These are phyloP conservation scores for Palythoa caribaeorum DNA, from an alignment of 92 coral and sea anemone species.

Conservation along the genomic window DNA sequence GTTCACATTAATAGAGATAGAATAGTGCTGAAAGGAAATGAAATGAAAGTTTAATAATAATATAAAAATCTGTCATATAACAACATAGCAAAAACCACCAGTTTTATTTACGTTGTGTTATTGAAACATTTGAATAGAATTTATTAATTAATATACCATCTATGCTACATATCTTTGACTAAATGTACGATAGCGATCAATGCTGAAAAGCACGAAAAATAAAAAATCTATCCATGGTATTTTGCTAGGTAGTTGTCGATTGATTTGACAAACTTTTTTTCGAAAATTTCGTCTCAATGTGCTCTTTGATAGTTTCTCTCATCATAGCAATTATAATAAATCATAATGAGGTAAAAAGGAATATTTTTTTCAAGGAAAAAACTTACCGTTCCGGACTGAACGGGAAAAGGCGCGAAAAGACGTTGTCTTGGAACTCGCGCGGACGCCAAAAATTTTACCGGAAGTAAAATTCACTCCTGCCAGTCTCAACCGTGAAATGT, in stretches of 20 bases:
- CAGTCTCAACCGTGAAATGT: slow-evolving; percentile 5
- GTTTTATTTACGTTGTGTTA: slow-evolving; percentile 14
- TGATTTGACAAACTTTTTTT: slow-evolving; percentile 11
- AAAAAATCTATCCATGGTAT: slow-evolving; percentile 6
- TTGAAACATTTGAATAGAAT: slow-evolving; percentile 11
- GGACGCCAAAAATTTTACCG: background rate
- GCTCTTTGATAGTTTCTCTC: slow-evolving; percentile 15
- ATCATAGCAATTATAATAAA: background rate
- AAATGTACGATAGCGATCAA: slow-evolving; percentile 8
- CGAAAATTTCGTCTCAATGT: slow-evolving; percentile 7
- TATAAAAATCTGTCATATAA: background rate
- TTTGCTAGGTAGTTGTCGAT: slow-evolving; percentile 14
- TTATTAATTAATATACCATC: slow-evolving; percentile 9
- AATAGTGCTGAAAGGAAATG: background rate
- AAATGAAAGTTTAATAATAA: slow-evolving; percentile 6
- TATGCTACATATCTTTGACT: slow-evolving; percentile 5
- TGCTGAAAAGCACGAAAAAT: slow-evolving; percentile 6
- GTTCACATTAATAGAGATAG: no score
- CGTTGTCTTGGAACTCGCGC: background rate
- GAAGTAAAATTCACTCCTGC: slow-evolving; percentile 3
- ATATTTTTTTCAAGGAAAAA: background rate
- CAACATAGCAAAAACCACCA: slow-evolving; percentile 4
- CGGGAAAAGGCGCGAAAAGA: background rate
- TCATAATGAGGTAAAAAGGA: background rate
- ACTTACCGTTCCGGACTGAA: background rate